phyloP scores from a whole-genome alignment of 2,797 vertebrate genomes.

The Lycodopsis pacificus region DNA sequence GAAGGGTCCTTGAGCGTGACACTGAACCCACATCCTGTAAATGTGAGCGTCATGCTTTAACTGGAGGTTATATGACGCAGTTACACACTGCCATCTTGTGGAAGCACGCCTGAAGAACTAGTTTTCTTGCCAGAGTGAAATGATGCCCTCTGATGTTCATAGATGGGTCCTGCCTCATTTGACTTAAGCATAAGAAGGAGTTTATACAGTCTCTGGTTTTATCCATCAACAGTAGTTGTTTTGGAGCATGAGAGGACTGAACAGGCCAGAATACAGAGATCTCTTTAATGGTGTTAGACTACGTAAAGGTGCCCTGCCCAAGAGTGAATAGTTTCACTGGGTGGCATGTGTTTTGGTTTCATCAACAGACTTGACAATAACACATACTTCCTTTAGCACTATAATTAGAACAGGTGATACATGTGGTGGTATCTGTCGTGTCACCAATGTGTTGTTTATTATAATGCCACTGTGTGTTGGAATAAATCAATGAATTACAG shows the following conservation, averaged over 20 bases:
- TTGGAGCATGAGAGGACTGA: neutral
- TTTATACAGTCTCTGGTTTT: neutral
- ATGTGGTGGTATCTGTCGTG: conserved; percentile 3
- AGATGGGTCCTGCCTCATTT: neutral
- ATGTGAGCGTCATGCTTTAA: neutral
- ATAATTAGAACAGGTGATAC: conserved; percentile 3
- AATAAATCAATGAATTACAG: conserved; percentile 3
- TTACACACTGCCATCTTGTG: conserved; percentile 66
- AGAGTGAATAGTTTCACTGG: conserved; percentile 10
- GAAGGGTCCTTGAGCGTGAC: neutral
- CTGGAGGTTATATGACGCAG: neutral
- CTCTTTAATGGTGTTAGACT: neutral
- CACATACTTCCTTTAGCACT: neutral
- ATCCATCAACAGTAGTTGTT: neutral
- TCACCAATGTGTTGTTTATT: conserved; percentile 17
- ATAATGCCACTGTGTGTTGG: neutral
- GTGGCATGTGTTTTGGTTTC: conserved; percentile 27
- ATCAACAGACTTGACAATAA: conserved; percentile 15
- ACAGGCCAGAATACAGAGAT: neutral
- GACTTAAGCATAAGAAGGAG: neutral
- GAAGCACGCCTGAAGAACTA: neutral
- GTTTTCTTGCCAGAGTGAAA: neutral
- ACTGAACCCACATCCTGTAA: conserved; percentile 6
- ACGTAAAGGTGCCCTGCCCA: neutral
- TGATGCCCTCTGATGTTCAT: conserved; percentile 35